These are phyloP conservation scores for Morphnarchus princeps DNA, from an alignment of 2,113 vertebrate genomes.

Conservation along the genomic window DNA sequence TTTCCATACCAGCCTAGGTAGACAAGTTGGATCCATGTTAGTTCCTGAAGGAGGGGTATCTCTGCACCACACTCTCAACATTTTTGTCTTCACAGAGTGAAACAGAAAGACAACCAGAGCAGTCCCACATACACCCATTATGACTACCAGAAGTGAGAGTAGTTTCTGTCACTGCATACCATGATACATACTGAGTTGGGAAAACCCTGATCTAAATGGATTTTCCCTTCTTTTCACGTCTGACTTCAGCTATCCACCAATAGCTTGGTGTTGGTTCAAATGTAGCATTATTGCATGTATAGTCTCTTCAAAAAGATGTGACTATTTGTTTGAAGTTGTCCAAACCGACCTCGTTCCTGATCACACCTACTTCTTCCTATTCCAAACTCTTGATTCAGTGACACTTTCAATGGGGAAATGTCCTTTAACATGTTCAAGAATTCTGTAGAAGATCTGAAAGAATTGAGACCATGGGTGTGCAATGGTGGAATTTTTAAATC, in stretches of 20 bases:
- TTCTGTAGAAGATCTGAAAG: neutral
- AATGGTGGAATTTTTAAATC: neutral
- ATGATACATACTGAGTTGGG: neutral
- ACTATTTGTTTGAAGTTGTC: neutral
- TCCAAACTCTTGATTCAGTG: neutral
- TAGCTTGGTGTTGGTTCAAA: neutral
- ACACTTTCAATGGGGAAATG: neutral
- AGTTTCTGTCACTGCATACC: neutral
- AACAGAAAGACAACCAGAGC: neutral
- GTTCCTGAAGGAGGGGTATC: neutral
- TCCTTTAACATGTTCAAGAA: neutral
- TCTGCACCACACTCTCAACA: neutral
- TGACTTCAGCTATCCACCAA: neutral
- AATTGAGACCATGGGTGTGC: neutral
- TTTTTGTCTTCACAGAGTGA: neutral
- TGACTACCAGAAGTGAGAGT: neutral
- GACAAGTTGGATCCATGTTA: neutral
- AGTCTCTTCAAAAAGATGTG: neutral
- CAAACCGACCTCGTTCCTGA: neutral
- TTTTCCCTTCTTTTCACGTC: neutral
- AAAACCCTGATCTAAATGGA: neutral
- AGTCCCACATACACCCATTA: neutral
- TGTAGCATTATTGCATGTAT: neutral
- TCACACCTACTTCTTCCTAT: neutral
- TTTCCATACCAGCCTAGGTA: neutral